phyloP scores from a whole-genome alignment of 2,797 vertebrate species.

The Meriones psammophilus region DNA sequence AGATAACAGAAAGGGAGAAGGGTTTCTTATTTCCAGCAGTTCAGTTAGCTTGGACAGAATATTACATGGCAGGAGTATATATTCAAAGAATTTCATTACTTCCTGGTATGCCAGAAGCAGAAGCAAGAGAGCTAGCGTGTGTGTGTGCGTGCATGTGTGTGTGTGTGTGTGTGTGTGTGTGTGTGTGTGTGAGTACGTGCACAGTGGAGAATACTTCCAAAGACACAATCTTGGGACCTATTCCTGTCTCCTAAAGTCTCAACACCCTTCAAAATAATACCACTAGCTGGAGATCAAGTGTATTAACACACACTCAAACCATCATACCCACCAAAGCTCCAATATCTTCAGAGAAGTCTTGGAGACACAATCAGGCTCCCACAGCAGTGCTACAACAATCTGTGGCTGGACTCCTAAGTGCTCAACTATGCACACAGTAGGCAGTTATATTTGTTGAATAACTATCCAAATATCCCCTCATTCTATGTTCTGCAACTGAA shows the following conservation, averaged over 20 bases:
- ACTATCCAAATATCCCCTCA: not conserved
- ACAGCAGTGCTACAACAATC: accelerated
- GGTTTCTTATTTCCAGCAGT: not conserved
- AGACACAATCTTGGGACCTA: not conserved
- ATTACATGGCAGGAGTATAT: not conserved
- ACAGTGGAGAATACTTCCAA: not conserved
- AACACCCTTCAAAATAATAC: not conserved
- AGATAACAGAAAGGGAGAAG: not conserved
- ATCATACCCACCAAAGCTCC: not conserved
- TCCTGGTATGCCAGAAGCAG: not conserved
- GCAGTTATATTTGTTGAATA: not conserved
- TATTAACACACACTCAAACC: not conserved
- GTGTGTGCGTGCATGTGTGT: not conserved
- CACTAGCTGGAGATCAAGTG: not conserved
- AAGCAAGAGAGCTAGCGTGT: not conserved
- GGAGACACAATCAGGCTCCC: accelerated
- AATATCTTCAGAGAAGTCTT: not conserved
- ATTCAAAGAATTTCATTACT: not conserved
- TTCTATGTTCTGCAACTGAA: slow-evolving; percentile 7
- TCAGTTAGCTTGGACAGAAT: not conserved
- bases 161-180: not conserved
- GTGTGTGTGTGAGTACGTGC: not conserved
- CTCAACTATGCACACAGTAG: not conserved
- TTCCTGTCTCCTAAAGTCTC: not conserved
- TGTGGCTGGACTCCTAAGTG: too few relatives aligned